Base-by-base conservation (phyloP, 1,140 invertebrate species). In the Drosophila arawakana region DNA sequence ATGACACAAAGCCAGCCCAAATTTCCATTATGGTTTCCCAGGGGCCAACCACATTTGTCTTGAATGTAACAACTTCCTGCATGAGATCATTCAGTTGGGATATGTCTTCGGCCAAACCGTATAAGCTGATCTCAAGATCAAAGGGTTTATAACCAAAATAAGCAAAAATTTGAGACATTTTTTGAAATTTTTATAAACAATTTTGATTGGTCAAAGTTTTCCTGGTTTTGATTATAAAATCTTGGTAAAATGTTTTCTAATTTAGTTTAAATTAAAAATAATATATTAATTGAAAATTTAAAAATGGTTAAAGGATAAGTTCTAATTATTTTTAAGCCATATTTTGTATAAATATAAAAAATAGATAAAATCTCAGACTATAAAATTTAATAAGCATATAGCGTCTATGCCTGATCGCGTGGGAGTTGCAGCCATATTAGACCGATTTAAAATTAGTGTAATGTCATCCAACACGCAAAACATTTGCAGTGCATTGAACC, bases 401-500 rank as follows among this genome's bases (percentile, higher is more conserved):
- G 7, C 8, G 9, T 58, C 18, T 58, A 58, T 44, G 35, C 2
- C 18, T 18, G 54, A 25, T 15, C 21, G 30, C 35, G 15, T 55
- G 67, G 21, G 37, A 13, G 7, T 30, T 18, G n/a, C 15, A 15
- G 35, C 54, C 18, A 57, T 44, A 62, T 57, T 44, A 39, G 39
- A 13, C 30, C 9, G 43, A 21, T 44, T 61, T 57, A 57, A 66
- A 67, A 66, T 49, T 39, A 71, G 37, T 49, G 44, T 74, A 83
- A 89, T 83, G 59, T 63, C 50, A 21, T 34, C 43, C 62, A 73
- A 50, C 83, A 88, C 71, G 83, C 84, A 57, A 80, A 72, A 46
- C 25, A 61, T 37, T 72, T 43, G 55, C 37, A 34, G 84, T 71
- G 25, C 80, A 61, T 73, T 89, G 83, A 89, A 88, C 83, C 57